phyloP scores from a whole-genome alignment of 2,797 vertebrate genomes.

The Simalia tracyae region DNA sequence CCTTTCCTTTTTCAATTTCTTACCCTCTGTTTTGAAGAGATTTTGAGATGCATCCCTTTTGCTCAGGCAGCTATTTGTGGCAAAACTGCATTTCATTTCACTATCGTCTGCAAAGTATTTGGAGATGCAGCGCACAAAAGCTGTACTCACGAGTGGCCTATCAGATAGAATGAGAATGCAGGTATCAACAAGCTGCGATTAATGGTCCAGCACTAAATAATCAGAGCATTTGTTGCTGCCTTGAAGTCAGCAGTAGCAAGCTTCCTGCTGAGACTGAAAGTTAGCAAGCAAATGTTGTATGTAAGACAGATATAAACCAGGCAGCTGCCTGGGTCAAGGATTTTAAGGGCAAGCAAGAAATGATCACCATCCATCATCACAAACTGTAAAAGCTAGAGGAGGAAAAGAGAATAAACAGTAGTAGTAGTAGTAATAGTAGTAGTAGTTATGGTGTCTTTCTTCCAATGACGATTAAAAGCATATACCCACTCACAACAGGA shows the following conservation, averaged over 20 bases:
- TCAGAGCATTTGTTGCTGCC: conserved; percentile 49
- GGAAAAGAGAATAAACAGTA: neutral
- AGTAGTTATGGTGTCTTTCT: neutral
- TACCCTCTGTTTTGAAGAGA: conserved; percentile 46
- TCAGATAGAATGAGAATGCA: conserved; percentile 48
- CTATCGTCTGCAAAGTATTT: conserved; percentile 61
- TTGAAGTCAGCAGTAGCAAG: conserved; percentile 42
- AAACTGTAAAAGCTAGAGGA: neutral
- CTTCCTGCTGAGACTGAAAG: conserved; percentile 31
- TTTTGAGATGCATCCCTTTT: conserved; percentile 56
- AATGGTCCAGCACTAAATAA: conserved; percentile 57
- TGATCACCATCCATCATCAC: neutral
- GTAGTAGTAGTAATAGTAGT: neutral
- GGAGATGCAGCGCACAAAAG: conserved; percentile 44
- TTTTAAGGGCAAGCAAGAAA: neutral
- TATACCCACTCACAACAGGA: neutral
- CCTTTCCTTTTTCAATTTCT: conserved; percentile 41
- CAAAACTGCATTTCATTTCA: conserved; percentile 53
- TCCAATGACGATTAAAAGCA: neutral
- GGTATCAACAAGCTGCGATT: conserved; percentile 54
- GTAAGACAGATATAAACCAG: conserved; percentile 24
- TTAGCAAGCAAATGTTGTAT: conserved; percentile 11
- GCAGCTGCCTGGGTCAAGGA: conserved; percentile 37
- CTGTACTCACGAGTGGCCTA: conserved; percentile 47
- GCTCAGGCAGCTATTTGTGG: conserved; percentile 59